Evolutionary conservation across 2,797 vertebrate genomes (phyloP).

Genomic region (Dendrocincla fuliginosa): DNA sequence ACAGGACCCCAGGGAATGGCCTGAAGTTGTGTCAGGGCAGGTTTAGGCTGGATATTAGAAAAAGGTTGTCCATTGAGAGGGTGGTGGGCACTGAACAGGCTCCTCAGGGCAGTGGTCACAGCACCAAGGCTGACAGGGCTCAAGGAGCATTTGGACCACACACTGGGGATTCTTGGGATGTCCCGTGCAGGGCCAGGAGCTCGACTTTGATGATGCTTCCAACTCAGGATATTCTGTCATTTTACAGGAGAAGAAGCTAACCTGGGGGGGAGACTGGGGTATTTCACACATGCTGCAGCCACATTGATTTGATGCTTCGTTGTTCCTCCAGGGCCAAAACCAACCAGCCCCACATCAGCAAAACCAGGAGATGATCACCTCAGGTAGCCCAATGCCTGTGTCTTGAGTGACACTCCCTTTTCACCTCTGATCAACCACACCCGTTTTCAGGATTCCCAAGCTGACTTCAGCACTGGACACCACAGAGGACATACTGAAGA

Average conservation of each 20-base stretch:
- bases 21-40: background rate
- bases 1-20: rapidly evolving
- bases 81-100: no score
- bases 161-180: background rate
- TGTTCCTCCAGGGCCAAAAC: background rate
- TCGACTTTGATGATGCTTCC: background rate
- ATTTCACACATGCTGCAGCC: background rate
- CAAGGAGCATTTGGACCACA: background rate
- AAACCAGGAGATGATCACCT: background rate
- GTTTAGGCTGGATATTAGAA: background rate
- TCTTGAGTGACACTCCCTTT: background rate
- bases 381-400: background rate
- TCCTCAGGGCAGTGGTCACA: background rate
- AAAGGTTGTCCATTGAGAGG: background rate
- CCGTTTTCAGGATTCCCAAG: background rate
- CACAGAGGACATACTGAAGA: background rate
- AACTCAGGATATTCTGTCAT: background rate
- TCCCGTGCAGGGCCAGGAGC: background rate
- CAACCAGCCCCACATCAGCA: background rate
- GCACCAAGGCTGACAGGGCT: background rate
- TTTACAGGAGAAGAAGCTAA: background rate
- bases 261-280: background rate
- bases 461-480: background rate
- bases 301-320: background rate
- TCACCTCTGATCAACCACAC: background rate